Evolutionary conservation across 2,797 vertebrate species (phyloP).

Genomic region (Microhierax caerulescens): DNA sequence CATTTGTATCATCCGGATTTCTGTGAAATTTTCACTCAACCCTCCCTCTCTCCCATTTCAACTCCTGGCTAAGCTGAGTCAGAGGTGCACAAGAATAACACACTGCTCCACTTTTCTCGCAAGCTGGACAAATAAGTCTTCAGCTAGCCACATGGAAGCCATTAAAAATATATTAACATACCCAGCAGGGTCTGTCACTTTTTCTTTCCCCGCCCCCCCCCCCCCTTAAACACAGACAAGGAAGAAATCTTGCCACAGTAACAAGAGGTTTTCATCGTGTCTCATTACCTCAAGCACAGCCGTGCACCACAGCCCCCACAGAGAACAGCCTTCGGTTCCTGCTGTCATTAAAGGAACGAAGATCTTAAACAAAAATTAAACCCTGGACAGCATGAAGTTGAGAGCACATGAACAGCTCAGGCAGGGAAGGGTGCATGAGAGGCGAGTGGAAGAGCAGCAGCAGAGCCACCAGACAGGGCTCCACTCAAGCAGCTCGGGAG

Average conservation of each 20-base stretch:
- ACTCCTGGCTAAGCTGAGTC: conserved; percentile 7
- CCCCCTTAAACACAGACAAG: conserved; percentile 14
- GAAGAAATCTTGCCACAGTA: conserved; percentile 62
- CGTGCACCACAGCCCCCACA: conserved; percentile 41
- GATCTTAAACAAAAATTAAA: conserved; percentile 73
- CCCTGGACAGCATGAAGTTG: conserved; percentile 28
- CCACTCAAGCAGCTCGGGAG: background rate
- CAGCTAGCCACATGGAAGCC: conserved; percentile 55
- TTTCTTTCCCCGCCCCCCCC: background rate
- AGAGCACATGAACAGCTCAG: background rate
- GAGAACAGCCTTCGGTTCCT: conserved; percentile 33
- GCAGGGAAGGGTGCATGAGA: background rate
- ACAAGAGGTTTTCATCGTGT: conserved; percentile 70
- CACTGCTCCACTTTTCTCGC: background rate
- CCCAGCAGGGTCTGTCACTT: conserved; percentile 55
- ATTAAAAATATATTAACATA: conserved; percentile 67
- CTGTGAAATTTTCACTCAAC: conserved; percentile 20
- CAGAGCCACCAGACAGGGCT: background rate
- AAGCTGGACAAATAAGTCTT: conserved; percentile 51
- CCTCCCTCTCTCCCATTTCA: background rate
- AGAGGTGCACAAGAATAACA: conserved; percentile 1
- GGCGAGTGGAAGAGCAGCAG: background rate
- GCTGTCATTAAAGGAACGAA: conserved; percentile 61
- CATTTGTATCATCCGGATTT: conserved; percentile 29
- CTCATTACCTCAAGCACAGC: conserved; percentile 67